Conservation (phyloP, 2,797 vertebrate species). For the Antrozous pallidus region DNA sequence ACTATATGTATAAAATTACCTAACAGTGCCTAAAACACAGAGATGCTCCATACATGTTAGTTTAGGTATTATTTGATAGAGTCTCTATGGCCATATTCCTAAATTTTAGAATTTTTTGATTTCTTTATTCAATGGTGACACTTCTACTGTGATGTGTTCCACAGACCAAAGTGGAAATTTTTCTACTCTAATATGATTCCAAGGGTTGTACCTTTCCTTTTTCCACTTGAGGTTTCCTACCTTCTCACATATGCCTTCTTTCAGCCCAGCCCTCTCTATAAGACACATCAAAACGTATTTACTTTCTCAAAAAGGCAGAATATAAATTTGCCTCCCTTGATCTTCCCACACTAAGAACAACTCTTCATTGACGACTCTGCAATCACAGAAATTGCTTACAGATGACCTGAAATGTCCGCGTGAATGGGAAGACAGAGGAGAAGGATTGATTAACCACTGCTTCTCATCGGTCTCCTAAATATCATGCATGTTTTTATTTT, state of each 20-base stretch:
- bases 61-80: background rate
- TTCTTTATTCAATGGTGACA: background rate
- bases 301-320: background rate
- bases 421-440: background rate
- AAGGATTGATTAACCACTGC: background rate
- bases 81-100: background rate
- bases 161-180: background rate
- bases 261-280: background rate
- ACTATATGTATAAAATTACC: background rate
- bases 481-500: background rate
- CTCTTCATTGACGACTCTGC: background rate
- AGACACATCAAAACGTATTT: background rate
- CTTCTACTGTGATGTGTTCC: background rate
- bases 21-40: background rate
- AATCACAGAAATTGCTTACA: background rate
- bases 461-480: background rate
- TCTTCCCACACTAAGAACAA: background rate
- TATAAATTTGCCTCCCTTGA: background rate
- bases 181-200: background rate
- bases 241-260: background rate
- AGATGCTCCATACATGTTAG: background rate
- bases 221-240: background rate
- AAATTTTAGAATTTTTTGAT: background rate
- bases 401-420: background rate
- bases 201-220: background rate